phyloP scores from a whole-genome alignment of 2,888 invertebrate genomes.

The Eupithecia subfuscata region DNA sequence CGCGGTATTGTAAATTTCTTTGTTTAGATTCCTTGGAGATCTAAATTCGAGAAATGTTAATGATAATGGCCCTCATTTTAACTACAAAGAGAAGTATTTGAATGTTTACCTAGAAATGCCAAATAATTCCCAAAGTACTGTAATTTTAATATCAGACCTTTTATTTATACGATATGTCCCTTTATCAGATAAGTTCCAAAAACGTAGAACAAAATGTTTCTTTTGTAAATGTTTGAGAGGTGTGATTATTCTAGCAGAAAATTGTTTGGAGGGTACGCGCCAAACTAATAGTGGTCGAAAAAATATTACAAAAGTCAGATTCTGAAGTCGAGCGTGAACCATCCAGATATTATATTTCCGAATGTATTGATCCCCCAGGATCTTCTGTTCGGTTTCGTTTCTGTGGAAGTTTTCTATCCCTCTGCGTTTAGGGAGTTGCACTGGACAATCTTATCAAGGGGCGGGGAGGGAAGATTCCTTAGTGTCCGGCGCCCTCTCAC shows the following conservation, averaged over 20 bases:
- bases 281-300: conserved; percentile 63
- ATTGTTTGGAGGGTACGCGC: conserved; percentile 43
- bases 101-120: conserved; percentile 31
- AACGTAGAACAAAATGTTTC: conserved; percentile 22
- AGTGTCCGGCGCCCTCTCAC: conserved; percentile 79
- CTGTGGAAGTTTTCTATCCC: conserved; percentile 82
- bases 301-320: conserved; percentile 57
- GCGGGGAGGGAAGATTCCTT: conserved; percentile 76
- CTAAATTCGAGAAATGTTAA: not conserved
- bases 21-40: conserved; percentile 7
- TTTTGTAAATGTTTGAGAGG: conserved; percentile 31
- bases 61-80: conserved; percentile 14
- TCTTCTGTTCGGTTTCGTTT: conserved; percentile 78
- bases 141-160: conserved; percentile 28
- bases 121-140: conserved; percentile 27
- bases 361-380: conserved; percentile 82
- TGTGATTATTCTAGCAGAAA: conserved; percentile 44
- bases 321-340: conserved; percentile 68
- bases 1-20: not conserved
- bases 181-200: conserved; percentile 6
- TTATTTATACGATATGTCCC: conserved; percentile 21
- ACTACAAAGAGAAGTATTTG: conserved; percentile 18
- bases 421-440: conserved; percentile 82
- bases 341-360: conserved; percentile 79
- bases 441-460: conserved; percentile 83